Evolutionary conservation across 2,113 vertebrate species (phyloP), one percentile per base, ranked within the genome.

Genomic region (Psettodes erumei): DNA sequence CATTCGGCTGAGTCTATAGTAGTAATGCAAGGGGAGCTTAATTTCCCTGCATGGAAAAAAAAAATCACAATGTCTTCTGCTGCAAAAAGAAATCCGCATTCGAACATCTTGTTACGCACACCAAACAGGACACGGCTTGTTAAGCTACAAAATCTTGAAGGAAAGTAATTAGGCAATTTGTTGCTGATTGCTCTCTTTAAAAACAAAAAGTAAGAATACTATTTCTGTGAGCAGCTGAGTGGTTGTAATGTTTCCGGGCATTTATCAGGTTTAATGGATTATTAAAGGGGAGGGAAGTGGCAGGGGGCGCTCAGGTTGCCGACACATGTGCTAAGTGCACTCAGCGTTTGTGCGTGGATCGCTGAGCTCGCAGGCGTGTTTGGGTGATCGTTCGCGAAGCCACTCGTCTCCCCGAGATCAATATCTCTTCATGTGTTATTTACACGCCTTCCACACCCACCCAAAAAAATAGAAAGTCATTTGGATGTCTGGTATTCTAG

Each of bases 231-330:
- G 62, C 8, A 21, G 51, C 76, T 73, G 79, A 89, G 81, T 83
- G 83, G 16, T 37, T 48, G 21, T 55, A 69, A 85, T 68, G 73
- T 76, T 87, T 90, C 83, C 45, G 38, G 81, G 33, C 70, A 40
- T 81, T 84, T 82, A 45, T 81, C 48, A 35, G 45, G 53, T 68
- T 81, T 83, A 88, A 86, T 86, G 79, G 84, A 25, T 79, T 59
- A n/a, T 71, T 78, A 62, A 62, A 72, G 75, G 18, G 30, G 47
- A 28, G 53, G 66, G 40, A 64, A 32, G 37, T 2, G 5, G 55
- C 54, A 18, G 38, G 68, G 67, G 56, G 78, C 58, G 68, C 73
- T 86, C 65, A 48, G 67, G 53, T 0, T 71, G 75, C 76, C 72
- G 59, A 53, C 37, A 61, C 40, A 33, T 74, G 68, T 37, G 77